Evolutionary conservation across 1,140 invertebrate genomes (phyloP).

Genomic region (Phortica variegata): DNA sequence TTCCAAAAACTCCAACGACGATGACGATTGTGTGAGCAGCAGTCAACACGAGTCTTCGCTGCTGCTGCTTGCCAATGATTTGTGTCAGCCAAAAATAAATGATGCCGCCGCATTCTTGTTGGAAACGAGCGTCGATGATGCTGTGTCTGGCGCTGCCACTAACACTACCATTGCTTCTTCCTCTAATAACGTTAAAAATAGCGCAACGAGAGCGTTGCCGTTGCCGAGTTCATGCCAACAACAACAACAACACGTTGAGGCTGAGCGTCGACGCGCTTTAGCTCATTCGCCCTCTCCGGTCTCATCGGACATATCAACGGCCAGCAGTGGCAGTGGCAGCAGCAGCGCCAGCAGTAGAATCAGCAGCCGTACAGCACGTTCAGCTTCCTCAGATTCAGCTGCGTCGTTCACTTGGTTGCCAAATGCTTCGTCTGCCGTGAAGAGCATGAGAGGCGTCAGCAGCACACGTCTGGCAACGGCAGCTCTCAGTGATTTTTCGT

Average conservation of each 20-base stretch:
- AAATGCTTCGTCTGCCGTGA: too few species aligned
- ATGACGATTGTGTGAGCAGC: background rate
- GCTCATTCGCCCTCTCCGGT: constrained; percentile 36
- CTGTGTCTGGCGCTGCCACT: background rate
- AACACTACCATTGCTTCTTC: background rate
- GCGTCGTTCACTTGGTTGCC: constrained; percentile 56
- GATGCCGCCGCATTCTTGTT: constrained; percentile 16
- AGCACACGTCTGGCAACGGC: background rate
- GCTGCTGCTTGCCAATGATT: constrained; percentile 28
- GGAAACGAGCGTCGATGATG: constrained; percentile 8
- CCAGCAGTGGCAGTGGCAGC: constrained; percentile 26
- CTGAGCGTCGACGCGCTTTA: constrained; percentile 49
- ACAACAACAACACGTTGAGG: constrained; percentile 32
- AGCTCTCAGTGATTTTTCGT: background rate
- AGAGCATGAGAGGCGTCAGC: background rate
- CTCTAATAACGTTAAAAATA: constrained; percentile 2
- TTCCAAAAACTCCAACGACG: constrained; percentile 30
- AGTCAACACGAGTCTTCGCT: background rate
- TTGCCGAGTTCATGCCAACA: constrained; percentile 24
- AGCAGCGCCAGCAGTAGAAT: constrained; percentile 24
- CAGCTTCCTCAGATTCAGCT: constrained; percentile 46
- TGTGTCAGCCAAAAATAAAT: constrained; percentile 50
- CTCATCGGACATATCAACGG: constrained; percentile 18
- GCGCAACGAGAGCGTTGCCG: background rate
- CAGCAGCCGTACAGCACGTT: constrained; percentile 18